phyloP scores from a whole-genome alignment of 35 echinoderm and acorn worm species.

The Diadema setosum region DNA sequence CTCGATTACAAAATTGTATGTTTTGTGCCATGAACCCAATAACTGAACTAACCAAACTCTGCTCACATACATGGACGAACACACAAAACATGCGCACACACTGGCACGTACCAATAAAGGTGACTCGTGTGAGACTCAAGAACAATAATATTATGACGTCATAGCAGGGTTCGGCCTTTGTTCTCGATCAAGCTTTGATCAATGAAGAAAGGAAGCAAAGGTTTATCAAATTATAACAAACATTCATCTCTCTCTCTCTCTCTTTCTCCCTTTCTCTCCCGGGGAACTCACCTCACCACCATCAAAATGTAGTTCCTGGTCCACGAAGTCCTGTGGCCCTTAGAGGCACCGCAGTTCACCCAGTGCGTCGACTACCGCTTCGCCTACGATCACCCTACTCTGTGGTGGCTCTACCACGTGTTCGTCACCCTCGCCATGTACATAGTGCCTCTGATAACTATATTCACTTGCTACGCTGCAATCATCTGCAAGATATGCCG shows the following conservation, averaged over 20 bases:
- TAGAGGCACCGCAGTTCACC: neutral
- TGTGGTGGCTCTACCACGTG: conserved; percentile 14
- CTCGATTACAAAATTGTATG: too few relatives aligned
- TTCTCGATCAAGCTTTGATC: too few relatives aligned
- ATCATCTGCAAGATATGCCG: conserved; percentile 61
- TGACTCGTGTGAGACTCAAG: too few relatives aligned
- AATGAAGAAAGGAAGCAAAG: too few relatives aligned
- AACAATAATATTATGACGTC: too few relatives aligned
- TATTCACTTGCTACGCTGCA: conserved; percentile 50
- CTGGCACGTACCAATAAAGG: too few relatives aligned
- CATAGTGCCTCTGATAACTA: conserved; percentile 26
- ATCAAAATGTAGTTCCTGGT: conserved; percentile 2
- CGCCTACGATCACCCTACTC: neutral
- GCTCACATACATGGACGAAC: too few relatives aligned
- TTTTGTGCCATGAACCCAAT: too few relatives aligned
- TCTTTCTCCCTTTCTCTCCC: neutral
- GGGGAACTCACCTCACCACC: neutral
- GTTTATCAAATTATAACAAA: too few relatives aligned
- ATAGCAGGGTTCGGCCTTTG: too few relatives aligned
- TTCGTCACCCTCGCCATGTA: conserved; percentile 35
- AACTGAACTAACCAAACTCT: too few relatives aligned
- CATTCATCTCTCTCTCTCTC: neutral
- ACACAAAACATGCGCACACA: too few relatives aligned
- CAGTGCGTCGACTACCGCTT: conserved; percentile 50
- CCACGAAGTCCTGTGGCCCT: conserved; percentile 8